Base-by-base conservation (phyloP, 2,113 vertebrate species). In the Pangasianodon hypophthalmus region DNA sequence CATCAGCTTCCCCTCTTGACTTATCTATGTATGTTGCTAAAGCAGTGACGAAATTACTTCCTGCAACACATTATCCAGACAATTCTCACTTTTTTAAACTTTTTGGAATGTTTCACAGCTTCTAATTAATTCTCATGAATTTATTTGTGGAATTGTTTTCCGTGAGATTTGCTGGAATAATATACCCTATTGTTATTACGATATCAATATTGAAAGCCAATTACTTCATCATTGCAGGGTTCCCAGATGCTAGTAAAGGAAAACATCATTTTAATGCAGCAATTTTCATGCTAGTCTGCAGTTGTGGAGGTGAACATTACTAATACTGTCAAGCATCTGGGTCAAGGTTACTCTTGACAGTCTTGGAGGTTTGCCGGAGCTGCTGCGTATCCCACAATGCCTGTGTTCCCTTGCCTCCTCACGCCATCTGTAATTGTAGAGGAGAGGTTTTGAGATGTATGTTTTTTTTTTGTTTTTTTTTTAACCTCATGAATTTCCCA, bases 171-270 rank as follows among this genome's bases (percentile, higher is more conserved):
- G 93, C 94, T 94, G 93, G 60, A 87, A 93, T 93, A 94, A 94
- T 94, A 90, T 93, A 85, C 93, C 93, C 91, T 93, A 94, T 95
- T 94, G 90, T 94, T 95, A 91, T 95, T 92, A 93, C 93, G 84
- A 85, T 93, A 93, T 94, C 88, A 90, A 92, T 93, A 92, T 92
- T 88, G 81, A 91, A 87, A 91, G 46, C 85, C 77, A 91, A 94
- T 95, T 91, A 85, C 91, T 90, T 94, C 93, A 92, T 91, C 52
- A 52, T 73, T 88, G 48, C 50, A 67, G 1, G 75, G 86, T 92
- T 91, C 87, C 56, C 83, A 71, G 86, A 52, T 84, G 89, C 64
- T 73, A 9, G 58, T 85, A 88, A 94, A 92, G 87, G 85, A 93
- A 94, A 95, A 94, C 92, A 93, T 90, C 62, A 87, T 91, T 88